phyloP scores from a whole-genome alignment of 2,888 invertebrate species.

The Archips xylosteana region DNA sequence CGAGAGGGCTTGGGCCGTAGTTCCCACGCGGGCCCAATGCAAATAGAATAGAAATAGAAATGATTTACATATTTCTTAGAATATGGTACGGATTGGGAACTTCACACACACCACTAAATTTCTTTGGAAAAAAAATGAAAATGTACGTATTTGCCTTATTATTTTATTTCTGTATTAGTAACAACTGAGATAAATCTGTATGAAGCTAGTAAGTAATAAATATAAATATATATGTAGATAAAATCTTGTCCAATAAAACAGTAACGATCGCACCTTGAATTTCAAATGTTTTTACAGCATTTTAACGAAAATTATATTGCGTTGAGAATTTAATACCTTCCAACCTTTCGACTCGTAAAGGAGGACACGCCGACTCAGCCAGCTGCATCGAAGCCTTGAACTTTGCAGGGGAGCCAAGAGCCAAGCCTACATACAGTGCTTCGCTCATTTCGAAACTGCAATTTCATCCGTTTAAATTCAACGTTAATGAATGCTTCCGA shows the following conservation, averaged over 20 bases:
- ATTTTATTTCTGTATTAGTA: no score
- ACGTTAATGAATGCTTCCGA: neutral
- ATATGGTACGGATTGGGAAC: no score
- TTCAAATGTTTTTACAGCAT: neutral
- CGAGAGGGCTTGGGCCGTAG: no score
- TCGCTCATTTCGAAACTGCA: slow-evolving; percentile 20
- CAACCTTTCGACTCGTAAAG: slow-evolving; percentile 28
- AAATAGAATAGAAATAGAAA: no score
- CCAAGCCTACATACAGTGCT: slow-evolving; percentile 27
- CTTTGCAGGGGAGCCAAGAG: slow-evolving; percentile 28
- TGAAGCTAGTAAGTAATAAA: no score
- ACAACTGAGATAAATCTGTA: no score
- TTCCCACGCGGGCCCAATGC: no score
- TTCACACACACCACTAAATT: no score
- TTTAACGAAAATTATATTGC: neutral
- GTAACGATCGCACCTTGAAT: neutral
- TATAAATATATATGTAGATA: no score
- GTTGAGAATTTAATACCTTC: slow-evolving; percentile 28
- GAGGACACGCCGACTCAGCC: slow-evolving; percentile 33
- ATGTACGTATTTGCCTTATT: no score
- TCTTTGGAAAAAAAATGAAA: no score
- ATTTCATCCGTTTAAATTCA: slow-evolving; percentile 17
- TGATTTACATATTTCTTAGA: no score
- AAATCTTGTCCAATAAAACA: neutral
- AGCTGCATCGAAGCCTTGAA: slow-evolving; percentile 41